Evolutionary conservation across 2,113 vertebrate species (phyloP).

Genomic region (Nibea coibor): DNA sequence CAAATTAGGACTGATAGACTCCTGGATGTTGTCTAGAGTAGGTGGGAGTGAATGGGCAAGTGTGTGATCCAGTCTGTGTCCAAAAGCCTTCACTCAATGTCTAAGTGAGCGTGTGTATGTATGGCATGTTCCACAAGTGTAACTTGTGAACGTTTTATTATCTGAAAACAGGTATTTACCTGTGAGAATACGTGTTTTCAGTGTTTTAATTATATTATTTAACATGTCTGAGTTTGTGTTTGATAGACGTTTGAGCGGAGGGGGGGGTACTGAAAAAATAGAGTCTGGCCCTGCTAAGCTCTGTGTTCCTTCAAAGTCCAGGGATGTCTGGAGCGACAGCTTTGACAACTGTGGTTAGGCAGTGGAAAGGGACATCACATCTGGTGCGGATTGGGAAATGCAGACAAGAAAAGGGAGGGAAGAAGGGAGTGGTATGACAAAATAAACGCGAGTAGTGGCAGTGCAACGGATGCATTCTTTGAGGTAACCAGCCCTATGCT

Average conservation of each 20-base stretch:
- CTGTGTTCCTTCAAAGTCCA: constrained; percentile 66
- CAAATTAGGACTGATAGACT: constrained; percentile 79
- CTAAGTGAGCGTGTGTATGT: constrained; percentile 25
- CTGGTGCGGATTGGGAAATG: constrained; percentile 35
- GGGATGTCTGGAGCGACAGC: constrained; percentile 46
- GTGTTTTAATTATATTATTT: constrained; percentile 53
- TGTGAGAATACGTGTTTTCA: constrained; percentile 45
- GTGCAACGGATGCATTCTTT: constrained; percentile 36
- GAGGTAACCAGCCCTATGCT: constrained; percentile 5
- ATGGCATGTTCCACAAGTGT: constrained; percentile 2
- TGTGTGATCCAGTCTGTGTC: constrained; percentile 25
- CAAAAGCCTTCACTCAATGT: constrained; percentile 32
- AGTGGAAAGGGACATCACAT: constrained; percentile 45
- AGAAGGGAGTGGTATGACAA: constrained; percentile 16
- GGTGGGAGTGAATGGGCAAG: constrained; percentile 24
- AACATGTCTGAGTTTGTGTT: constrained; percentile 46
- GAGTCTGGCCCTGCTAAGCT: constrained; percentile 44
- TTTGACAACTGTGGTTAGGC: constrained; percentile 35
- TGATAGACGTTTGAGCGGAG: constrained; percentile 52
- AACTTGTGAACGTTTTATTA: constrained; percentile 46
- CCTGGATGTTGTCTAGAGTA: constrained; percentile 46
- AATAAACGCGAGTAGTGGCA: constrained; percentile 23
- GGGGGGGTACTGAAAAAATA: constrained; percentile 57
- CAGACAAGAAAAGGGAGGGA: constrained; percentile 18
- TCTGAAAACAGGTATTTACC: constrained; percentile 40